Conservation (phyloP, 2,888 invertebrate species). For the Cheiracanthium punctorium region DNA sequence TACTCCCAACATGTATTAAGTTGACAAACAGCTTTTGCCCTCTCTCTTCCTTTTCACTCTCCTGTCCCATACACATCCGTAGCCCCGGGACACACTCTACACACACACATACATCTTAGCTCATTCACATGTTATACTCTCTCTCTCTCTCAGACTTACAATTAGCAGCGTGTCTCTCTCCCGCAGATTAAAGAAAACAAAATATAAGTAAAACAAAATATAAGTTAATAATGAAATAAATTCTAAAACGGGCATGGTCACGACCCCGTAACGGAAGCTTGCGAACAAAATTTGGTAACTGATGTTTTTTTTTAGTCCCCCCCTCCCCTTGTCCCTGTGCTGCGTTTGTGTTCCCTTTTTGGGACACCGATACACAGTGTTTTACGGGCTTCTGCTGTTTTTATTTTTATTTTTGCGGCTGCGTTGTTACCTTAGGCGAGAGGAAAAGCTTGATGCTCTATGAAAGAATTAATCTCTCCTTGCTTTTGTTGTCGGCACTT, state of each 20-base stretch:
- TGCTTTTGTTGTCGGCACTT: no score
- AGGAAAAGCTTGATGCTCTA: no score
- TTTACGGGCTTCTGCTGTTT: background rate
- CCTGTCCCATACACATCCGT: conserved; percentile 28
- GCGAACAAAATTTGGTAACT: background rate
- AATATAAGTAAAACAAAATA: no score
- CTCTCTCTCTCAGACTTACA: background rate
- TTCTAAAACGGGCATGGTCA: conserved; percentile 15
- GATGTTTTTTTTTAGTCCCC: no score
- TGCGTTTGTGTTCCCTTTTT: background rate
- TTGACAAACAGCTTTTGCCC: no score
- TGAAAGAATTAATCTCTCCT: no score
- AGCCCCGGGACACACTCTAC: conserved; percentile 29
- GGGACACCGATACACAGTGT: background rate
- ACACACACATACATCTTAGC: no score
- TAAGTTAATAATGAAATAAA: background rate
- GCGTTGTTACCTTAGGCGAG: no score
- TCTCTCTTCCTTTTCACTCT: background rate
- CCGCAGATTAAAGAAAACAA: background rate
- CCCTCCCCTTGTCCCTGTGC: background rate
- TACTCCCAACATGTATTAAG: no score
- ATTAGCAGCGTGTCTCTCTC: background rate
- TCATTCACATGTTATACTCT: conserved; percentile 6
- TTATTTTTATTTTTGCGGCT: no score
- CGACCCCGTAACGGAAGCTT: conserved; percentile 52